Conservation (phyloP, 2,797 vertebrate genomes). For the Melanotaenia boesemani region DNA sequence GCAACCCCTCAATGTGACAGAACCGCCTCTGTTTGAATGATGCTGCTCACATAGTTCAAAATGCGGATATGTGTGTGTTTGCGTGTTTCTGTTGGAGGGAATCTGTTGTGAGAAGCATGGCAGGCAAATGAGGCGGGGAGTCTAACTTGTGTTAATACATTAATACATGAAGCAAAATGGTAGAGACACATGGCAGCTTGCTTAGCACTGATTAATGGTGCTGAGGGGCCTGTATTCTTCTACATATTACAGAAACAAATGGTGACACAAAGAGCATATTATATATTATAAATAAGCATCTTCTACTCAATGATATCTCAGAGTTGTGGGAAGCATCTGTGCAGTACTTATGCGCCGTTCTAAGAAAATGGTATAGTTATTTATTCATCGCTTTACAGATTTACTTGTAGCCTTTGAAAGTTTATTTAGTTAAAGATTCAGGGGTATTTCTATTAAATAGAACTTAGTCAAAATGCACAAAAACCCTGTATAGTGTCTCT, state of each 20-base stretch:
- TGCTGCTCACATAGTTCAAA: slow-evolving; percentile 39
- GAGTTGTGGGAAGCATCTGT: background rate
- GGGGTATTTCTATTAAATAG: background rate
- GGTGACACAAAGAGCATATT: background rate
- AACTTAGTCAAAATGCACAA: background rate
- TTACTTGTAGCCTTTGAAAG: background rate
- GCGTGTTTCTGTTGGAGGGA: slow-evolving; percentile 1
- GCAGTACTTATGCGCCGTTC: background rate
- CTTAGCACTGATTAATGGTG: background rate
- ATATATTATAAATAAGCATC: background rate
- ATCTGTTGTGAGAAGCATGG: background rate
- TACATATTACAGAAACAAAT: background rate
- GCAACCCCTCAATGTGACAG: slow-evolving; percentile 59
- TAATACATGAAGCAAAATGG: background rate
- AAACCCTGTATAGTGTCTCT: background rate
- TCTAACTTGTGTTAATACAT: slow-evolving; percentile 2
- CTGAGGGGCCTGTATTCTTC: background rate
- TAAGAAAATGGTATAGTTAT: background rate
- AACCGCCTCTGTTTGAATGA: slow-evolving; percentile 57
- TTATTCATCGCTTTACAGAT: background rate
- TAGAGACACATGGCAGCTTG: background rate
- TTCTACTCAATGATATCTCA: background rate
- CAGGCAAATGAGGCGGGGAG: slow-evolving; percentile 16
- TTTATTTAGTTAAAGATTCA: background rate
- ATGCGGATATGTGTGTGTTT: background rate